Base-by-base conservation (phyloP, 2,888 invertebrate species). In the Latrodectus hesperus region DNA sequence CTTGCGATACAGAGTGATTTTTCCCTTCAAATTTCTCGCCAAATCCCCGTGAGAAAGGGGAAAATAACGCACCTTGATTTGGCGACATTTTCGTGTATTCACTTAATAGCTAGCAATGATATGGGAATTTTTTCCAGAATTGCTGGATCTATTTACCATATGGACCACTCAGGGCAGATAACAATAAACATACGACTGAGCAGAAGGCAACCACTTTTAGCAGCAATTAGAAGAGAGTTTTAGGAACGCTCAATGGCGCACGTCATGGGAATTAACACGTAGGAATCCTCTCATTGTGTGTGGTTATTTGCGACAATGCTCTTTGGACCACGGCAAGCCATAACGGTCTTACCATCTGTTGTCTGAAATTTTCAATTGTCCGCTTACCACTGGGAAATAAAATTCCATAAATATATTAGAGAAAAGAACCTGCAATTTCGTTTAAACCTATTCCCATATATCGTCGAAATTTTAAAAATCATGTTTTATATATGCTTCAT, bases 191-290 rank as follows among this genome's bases (percentile, higher is more conserved):
- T 12, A 11, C 11, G 12, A 60, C 12, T 60, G 60, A n/a, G 9
- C 11, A 68, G 67, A 68, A 17, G 67, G 67, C 17, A 12, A 12
- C 12, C 17, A 68, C 12, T 1, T 22, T 17, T 9, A 14, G 16
- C 5, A 51, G 73, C 73, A 73, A n/a, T 52, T 53, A 17, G 51
- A 74, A 51, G 11, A 60, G 38, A 38, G n/a, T 12, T 60, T 60
- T 60, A 60, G 60, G 60, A 68, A 53, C 51, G 67, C 17, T 38
- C 77, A 53, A n/a, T 26, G 22, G 26, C n/a, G 17, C 60, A 60
- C 79, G 79, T 60, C 79, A 71, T 71, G 79, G 79, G 79, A 79
- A 79, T 79, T 79, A 79, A 79, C 79, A 79, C 79, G 49, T 79
- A 68, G 68, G 71, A 71, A 70, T 71, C 79, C 49, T 79, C 71